phyloP scores from a whole-genome alignment of 53 echinoderm and acorn worm species.

The Echinometra lucunter region DNA sequence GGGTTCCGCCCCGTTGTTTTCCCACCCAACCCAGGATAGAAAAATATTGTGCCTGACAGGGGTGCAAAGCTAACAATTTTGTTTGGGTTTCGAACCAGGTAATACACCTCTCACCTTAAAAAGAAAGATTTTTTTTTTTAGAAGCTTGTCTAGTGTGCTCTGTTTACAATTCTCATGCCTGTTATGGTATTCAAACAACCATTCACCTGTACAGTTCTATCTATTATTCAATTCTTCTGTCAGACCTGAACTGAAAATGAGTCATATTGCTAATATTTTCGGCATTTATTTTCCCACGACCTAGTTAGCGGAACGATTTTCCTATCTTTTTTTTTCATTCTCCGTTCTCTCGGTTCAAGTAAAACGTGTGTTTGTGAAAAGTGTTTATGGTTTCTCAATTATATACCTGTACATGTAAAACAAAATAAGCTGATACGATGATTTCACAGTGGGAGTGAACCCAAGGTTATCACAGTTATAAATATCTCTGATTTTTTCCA shows the following conservation, averaged over 20 bases:
- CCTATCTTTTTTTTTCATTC: neutral
- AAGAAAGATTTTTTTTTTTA: too few relatives aligned
- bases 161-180: constrained; percentile 56
- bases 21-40: neutral
- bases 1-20: constrained; percentile 2
- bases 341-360: neutral
- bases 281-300: constrained; percentile 38
- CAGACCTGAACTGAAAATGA: neutral
- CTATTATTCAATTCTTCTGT: neutral
- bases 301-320: neutral
- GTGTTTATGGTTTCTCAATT: constrained; percentile 18
- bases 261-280: constrained; percentile 47
- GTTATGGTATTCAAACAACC: constrained; percentile 21
- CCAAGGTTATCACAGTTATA: neutral
- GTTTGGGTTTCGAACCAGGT: neutral
- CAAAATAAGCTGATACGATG: neutral
- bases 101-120: neutral
- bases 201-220: constrained; percentile 1
- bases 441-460: neutral
- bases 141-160: neutral
- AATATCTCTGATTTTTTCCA: neutral
- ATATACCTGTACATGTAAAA: neutral
- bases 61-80: constrained; percentile 49
- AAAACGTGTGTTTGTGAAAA: neutral
- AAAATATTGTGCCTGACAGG: neutral